Conservation (phyloP, 2,113 vertebrate genomes). For the Lophius piscatorius region DNA sequence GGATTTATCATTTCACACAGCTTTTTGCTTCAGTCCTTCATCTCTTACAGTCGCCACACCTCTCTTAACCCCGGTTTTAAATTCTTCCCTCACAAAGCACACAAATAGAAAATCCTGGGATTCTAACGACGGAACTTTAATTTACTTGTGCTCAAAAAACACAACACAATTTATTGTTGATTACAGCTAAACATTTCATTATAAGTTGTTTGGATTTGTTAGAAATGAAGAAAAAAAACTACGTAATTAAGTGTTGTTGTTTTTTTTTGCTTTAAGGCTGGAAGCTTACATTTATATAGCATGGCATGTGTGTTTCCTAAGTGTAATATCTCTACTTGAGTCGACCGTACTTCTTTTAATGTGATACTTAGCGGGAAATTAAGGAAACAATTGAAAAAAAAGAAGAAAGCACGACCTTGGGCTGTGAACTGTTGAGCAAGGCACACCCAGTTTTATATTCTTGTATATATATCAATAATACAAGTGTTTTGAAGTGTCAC, state of each 20-base stretch:
- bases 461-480: too few relatives aligned
- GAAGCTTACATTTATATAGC: too few relatives aligned
- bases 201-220: not conserved
- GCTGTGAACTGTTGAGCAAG: not conserved
- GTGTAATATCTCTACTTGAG: not conserved
- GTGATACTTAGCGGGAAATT: not conserved
- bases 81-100: not conserved
- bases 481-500: not conserved
- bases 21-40: not conserved
- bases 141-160: not conserved
- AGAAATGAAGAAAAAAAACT: too few relatives aligned
- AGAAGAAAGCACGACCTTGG: not conserved
- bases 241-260: too few relatives aligned
- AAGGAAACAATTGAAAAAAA: not conserved
- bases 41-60: slow-evolving; percentile 15
- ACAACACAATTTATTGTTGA: not conserved
- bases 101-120: not conserved
- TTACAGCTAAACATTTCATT: not conserved
- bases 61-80: not conserved
- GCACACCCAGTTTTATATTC: slow-evolving; percentile 17
- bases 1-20: slow-evolving; percentile 22
- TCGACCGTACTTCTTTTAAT: not conserved
- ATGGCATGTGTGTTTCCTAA: too few relatives aligned
- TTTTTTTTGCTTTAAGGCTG: too few relatives aligned
- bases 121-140: not conserved